Conservation (phyloP, 2,888 invertebrate species). For the Agrotis clavis region DNA sequence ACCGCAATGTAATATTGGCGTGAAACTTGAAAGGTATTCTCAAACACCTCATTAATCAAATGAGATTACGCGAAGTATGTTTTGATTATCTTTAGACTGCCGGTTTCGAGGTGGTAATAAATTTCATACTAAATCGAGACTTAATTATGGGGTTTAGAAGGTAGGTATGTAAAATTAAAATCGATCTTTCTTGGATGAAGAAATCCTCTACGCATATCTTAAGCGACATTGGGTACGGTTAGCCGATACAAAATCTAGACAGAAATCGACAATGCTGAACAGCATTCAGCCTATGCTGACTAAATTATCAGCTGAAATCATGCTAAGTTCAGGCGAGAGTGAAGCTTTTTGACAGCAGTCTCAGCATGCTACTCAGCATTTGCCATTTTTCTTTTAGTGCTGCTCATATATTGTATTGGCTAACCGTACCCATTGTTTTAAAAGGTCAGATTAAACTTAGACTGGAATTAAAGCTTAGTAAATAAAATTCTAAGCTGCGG, state of each 20-base stretch:
- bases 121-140: slow-evolving; percentile 16
- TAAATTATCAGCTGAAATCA: too few species aligned
- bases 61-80: slow-evolving; percentile 32
- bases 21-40: slow-evolving; percentile 20
- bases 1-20: slow-evolving; percentile 14
- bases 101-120: slow-evolving; percentile 24
- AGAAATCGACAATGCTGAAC: too few species aligned
- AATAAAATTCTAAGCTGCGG: slow-evolving; percentile 4
- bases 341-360: too few species aligned
- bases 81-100: slow-evolving; percentile 31
- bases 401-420: too few species aligned
- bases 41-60: slow-evolving; percentile 42
- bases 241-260: too few species aligned
- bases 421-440: slow-evolving; percentile 7
- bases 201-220: slow-evolving; percentile 11
- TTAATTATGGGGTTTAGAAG: slow-evolving; percentile 25
- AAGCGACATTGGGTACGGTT: too few species aligned
- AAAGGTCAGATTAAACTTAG: slow-evolving; percentile 19
- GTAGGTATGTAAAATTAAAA: not conserved
- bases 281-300: too few species aligned
- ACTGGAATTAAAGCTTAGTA: slow-evolving; percentile 18
- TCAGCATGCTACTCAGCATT: too few species aligned
- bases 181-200: slow-evolving; percentile 15
- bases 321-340: too few species aligned
- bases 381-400: too few species aligned